phyloP scores from a whole-genome alignment of 2,888 invertebrate genomes.

The Gastracanthus pulcherrimus region DNA sequence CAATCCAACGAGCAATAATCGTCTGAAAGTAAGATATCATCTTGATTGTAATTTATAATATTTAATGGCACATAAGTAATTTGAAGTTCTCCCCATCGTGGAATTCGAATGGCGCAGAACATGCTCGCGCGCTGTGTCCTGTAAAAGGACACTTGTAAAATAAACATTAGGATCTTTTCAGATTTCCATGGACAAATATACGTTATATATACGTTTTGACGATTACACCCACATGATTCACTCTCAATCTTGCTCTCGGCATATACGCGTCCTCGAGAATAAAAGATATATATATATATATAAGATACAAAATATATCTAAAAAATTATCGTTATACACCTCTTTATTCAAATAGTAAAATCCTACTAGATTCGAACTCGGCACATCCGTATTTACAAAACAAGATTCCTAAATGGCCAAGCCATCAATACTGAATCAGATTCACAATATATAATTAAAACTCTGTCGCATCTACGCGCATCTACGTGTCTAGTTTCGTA shows the following conservation, averaged over 20 bases:
- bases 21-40: conserved; percentile 57
- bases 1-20: conserved; percentile 60
- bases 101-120: conserved; percentile 24
- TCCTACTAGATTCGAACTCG: conserved; percentile 36
- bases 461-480: not conserved
- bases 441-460: conserved; percentile 18
- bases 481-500: not conserved
- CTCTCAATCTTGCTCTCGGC: conserved; percentile 5
- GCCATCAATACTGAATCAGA: conserved; percentile 56
- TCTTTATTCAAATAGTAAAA: conserved; percentile 41
- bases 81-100: conserved; percentile 61
- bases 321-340: conserved; percentile 56
- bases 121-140: conserved; percentile 22
- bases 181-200: conserved; percentile 46
- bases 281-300: conserved; percentile 63
- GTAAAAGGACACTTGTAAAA: conserved; percentile 57
- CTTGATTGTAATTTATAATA: conserved; percentile 67
- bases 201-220: conserved; percentile 44
- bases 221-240: conserved; percentile 34
- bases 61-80: conserved; percentile 75
- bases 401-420: conserved; percentile 48
- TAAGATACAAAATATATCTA: conserved; percentile 64
- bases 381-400: conserved; percentile 54
- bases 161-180: conserved; percentile 53
- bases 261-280: conserved; percentile 59